Evolutionary conservation across 2,797 vertebrate genomes (phyloP).

Genomic region (Echeneis naucrates): DNA sequence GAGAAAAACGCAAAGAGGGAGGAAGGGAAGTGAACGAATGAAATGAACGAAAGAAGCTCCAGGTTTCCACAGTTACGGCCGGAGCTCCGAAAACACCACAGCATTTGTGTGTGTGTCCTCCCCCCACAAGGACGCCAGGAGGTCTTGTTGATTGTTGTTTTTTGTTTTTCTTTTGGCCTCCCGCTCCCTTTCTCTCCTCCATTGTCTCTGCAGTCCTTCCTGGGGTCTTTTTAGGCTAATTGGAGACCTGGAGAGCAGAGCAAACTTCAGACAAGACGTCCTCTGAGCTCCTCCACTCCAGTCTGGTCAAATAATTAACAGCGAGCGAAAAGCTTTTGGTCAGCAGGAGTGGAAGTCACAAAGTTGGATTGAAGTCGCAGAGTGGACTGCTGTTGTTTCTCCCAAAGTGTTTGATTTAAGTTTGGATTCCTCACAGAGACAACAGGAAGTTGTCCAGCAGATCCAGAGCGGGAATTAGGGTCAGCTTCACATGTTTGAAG

Average conservation of each 20-base stretch:
- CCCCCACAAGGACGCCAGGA: constrained; percentile 65
- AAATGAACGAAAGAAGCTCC: constrained; percentile 76
- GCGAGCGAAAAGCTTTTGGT: constrained; percentile 53
- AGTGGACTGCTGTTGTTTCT: constrained; percentile 71
- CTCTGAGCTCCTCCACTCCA: constrained; percentile 72
- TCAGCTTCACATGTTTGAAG: constrained; percentile 21
- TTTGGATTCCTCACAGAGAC: constrained; percentile 56
- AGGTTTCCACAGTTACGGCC: constrained; percentile 91
- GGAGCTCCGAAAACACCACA: constrained; percentile 73
- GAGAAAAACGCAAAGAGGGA: constrained; percentile 74
- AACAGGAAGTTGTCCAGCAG: constrained; percentile 49
- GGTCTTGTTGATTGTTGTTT: constrained; percentile 82
- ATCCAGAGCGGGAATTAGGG: constrained; percentile 45
- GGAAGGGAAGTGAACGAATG: constrained; percentile 69
- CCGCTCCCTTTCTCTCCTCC: constrained; percentile 49
- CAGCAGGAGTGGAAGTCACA: constrained; percentile 67
- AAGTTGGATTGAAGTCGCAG: constrained; percentile 64
- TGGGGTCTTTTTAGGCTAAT: constrained; percentile 82
- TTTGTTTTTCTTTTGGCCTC: constrained; percentile 74
- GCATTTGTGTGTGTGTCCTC: constrained; percentile 46
- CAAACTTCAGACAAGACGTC: constrained; percentile 70
- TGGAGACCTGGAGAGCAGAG: constrained; percentile 77
- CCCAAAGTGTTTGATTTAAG: constrained; percentile 67
- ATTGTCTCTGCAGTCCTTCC: constrained; percentile 76
- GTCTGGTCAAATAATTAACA: constrained; percentile 85